These are phyloP conservation scores for Potamilus streckersoni DNA, from an alignment of 1,140 invertebrate genomes.

Conservation along the genomic window DNA sequence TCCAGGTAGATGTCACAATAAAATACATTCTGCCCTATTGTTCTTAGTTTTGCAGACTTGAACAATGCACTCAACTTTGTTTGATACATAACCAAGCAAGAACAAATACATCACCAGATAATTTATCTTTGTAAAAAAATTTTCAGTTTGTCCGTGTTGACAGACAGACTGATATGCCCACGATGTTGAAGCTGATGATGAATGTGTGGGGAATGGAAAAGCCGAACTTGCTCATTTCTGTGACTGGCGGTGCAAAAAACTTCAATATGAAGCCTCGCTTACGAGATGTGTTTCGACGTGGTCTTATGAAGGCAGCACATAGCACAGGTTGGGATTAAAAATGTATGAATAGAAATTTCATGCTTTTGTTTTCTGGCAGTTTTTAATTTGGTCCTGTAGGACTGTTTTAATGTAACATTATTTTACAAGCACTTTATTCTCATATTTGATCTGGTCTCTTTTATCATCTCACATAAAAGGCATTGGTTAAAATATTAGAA, in stretches of 20 bases:
- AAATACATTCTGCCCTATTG: no score
- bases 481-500: not conserved
- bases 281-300: conserved; percentile 65
- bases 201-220: conserved; percentile 64
- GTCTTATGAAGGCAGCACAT: conserved; percentile 66
- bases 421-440: not conserved
- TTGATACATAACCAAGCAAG: no score
- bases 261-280: conserved; percentile 66
- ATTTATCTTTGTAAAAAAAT: not conserved
- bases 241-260: conserved; percentile 67
- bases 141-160: conserved; percentile 65
- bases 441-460: not conserved
- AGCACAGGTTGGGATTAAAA: conserved; percentile 55
- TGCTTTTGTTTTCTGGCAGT: not conserved
- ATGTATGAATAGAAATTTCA: not conserved
- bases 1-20: no score
- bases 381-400: not conserved
- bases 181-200: conserved; percentile 60
- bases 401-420: not conserved
- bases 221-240: conserved; percentile 69
- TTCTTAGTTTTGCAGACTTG: no score
- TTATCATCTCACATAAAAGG: not conserved
- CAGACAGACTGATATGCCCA: conserved; percentile 55
- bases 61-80: no score
- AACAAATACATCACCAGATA: no score